Conservation (phyloP, 37 sponge, comb jelly and placozoan species). For the Theonella swinhoei region DNA sequence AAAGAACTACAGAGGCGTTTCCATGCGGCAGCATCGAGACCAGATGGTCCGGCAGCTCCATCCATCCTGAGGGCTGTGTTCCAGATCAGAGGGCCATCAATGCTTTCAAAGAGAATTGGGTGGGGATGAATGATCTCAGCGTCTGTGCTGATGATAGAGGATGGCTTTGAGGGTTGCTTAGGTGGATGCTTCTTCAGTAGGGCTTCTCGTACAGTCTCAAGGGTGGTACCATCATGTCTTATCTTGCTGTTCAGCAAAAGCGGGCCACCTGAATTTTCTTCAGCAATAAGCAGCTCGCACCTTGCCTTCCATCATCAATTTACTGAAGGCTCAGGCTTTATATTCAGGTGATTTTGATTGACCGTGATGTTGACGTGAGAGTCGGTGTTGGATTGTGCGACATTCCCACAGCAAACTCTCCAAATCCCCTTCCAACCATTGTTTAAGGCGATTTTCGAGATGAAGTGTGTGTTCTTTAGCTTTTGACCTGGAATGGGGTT, state of each 20-base stretch:
- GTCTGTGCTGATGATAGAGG: not conserved
- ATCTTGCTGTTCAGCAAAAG: constrained; percentile 1
- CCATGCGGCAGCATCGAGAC: constrained; percentile 43
- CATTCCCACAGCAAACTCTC: constrained; percentile 4
- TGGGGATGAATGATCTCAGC: not conserved
- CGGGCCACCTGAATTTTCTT: not conserved
- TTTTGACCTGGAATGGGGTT: not conserved
- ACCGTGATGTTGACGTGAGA: not conserved
- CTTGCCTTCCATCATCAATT: constrained; percentile 29
- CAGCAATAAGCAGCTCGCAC: constrained; percentile 2
- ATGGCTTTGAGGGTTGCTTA: not conserved
- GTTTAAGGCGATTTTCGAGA: constrained; percentile 9
- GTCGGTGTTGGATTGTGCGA: constrained; percentile 6
- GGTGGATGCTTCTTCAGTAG: constrained; percentile 40
- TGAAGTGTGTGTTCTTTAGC: not conserved
- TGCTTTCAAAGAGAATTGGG: constrained; percentile 33
- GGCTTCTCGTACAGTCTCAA: constrained; percentile 5
- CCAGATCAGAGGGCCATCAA: constrained; percentile 41
- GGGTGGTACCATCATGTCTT: not conserved
- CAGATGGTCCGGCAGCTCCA: constrained; percentile 62
- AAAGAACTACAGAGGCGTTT: constrained; percentile 42
- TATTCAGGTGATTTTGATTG: not conserved
- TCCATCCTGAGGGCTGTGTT: constrained; percentile 20
- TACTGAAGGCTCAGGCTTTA: not conserved
- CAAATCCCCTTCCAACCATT: constrained; percentile 20